A percentile compares a stretch with the other conserved stretches of the same genome.
Conservation (phyloP, 2,113 vertebrate genomes). For the Varanus salvator region DNA sequence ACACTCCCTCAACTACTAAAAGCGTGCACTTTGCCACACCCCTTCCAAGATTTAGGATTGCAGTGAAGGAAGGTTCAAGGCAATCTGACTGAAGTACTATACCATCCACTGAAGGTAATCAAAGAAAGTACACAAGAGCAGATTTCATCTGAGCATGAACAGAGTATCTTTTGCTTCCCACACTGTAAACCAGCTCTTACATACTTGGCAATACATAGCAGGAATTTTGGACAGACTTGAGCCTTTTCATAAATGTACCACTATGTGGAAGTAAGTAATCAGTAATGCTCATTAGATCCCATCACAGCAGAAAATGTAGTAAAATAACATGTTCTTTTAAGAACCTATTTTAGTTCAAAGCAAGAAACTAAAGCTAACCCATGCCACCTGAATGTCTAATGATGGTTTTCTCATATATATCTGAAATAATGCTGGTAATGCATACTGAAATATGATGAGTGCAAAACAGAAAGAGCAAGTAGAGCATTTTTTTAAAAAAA, state of each 20-base stretch:
- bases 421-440: neutral
- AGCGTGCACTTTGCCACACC: neutral
- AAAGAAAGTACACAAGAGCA: neutral
- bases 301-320: neutral
- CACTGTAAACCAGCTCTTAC: neutral
- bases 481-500: neutral
- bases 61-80: neutral
- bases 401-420: neutral
- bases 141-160: neutral
- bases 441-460: neutral
- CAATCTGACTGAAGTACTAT: neutral
- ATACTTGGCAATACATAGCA: neutral
- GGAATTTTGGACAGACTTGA: neutral
- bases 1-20: neutral
- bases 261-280: neutral
- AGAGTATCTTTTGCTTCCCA: neutral
- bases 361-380: neutral
- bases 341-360: neutral
- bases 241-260: neutral
- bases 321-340: neutral
- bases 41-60: neutral
- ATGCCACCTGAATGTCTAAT: rapidly evolving
- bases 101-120: neutral
- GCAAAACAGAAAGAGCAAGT: neutral
- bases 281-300: neutral